Conservation (phyloP, 2,888 invertebrate genomes). For the Furcula furcula region DNA sequence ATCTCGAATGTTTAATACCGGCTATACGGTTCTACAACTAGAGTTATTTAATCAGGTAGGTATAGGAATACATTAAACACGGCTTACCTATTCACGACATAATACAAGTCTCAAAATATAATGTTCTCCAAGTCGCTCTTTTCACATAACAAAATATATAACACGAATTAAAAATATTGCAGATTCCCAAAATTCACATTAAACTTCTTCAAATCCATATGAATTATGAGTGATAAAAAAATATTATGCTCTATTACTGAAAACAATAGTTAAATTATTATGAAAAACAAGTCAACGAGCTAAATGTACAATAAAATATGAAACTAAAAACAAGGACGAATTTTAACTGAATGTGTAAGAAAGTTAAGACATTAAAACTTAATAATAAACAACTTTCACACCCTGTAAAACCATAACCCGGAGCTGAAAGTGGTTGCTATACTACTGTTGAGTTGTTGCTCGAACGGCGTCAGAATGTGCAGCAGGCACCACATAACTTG, state of each 20-base stretch:
- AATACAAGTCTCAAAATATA: conserved; percentile 18
- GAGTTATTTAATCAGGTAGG: conserved; percentile 28
- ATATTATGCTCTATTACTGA: conserved; percentile 71
- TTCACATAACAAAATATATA: conserved; percentile 17
- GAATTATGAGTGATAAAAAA: conserved; percentile 62
- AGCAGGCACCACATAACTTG: too few species aligned
- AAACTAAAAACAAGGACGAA: conserved; percentile 79
- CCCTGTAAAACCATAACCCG: conserved; percentile 70
- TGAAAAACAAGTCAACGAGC: conserved; percentile 73
- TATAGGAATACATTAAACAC: conserved; percentile 29
- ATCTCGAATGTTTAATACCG: conserved; percentile 54
- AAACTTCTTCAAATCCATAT: conserved; percentile 46
- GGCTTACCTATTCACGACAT: conserved; percentile 13
- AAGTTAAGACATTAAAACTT: conserved; percentile 55
- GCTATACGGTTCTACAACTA: conserved; percentile 41
- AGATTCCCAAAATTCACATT: conserved; percentile 72
- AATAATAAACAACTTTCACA: conserved; percentile 65
- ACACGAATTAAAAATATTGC: conserved; percentile 69
- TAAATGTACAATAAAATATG: conserved; percentile 76
- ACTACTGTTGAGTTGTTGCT: conserved; percentile 16
- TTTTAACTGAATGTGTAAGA: conserved; percentile 72
- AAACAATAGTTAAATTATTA: conserved; percentile 75
- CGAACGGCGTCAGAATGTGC: conserved; percentile 27
- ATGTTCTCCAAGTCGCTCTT: conserved; percentile 10
- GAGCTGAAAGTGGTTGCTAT: conserved; percentile 15